phyloP scores from a whole-genome alignment of 1,140 invertebrate species.

The Leptinotarsa undecemlineata region DNA sequence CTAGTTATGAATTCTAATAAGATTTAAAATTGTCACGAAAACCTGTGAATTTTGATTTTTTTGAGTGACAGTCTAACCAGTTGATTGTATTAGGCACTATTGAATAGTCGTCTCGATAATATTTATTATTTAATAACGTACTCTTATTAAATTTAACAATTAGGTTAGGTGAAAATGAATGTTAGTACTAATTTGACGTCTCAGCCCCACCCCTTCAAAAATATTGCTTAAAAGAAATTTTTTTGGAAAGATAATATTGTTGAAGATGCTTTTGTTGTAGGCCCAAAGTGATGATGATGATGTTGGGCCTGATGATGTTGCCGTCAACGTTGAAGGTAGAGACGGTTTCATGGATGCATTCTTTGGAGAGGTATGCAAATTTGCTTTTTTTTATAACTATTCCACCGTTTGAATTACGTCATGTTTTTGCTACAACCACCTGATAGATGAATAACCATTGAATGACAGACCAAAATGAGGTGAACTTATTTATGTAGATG shows the following conservation, averaged over 20 bases:
- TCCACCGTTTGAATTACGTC: neutral
- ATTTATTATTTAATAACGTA: constrained; percentile 13
- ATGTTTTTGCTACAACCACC: neutral
- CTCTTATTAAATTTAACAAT: constrained; percentile 38
- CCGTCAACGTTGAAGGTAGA: constrained; percentile 84
- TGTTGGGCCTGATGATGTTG: constrained; percentile 86
- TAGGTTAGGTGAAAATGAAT: constrained; percentile 42
- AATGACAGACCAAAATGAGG: neutral
- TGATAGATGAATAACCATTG: neutral
- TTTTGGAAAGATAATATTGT: constrained; percentile 41
- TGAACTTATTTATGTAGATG: too few relatives aligned
- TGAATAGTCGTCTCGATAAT: neutral
- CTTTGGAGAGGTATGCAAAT: constrained; percentile 83
- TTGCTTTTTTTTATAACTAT: neutral
- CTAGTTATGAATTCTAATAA: constrained; percentile 4
- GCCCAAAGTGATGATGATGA: constrained; percentile 96
- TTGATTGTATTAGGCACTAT: neutral
- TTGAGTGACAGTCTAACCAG: constrained; percentile 23
- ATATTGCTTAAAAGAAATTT: constrained; percentile 18
- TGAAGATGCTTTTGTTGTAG: constrained; percentile 58
- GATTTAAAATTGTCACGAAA: neutral
- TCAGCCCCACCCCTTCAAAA: constrained; percentile 47
- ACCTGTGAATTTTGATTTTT: constrained; percentile 1
- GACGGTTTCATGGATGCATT: constrained; percentile 97
- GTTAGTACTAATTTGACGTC: constrained; percentile 25